These are phyloP conservation scores for Leucoraja ocellata DNA, from an alignment of 2,797 vertebrate genomes.

Conservation along the genomic window DNA sequence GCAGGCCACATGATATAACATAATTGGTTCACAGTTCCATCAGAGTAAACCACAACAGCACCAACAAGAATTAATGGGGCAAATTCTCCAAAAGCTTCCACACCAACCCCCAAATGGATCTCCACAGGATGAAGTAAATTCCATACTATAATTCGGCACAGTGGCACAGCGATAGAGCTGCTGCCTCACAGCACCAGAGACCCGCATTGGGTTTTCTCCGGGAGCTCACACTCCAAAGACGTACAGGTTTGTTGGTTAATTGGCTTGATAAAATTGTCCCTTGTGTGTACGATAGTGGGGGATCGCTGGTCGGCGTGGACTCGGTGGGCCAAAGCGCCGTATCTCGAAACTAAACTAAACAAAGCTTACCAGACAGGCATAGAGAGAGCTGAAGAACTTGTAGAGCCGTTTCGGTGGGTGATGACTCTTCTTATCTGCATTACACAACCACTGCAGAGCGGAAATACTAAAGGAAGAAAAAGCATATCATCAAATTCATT, in stretches of 20 bases:
- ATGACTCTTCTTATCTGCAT: constrained; percentile 83
- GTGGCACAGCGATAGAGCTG: too few species aligned
- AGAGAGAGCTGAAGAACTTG: constrained; percentile 82
- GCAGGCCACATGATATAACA: neutral
- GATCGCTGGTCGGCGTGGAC: too few species aligned
- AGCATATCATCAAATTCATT: neutral
- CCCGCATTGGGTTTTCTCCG: too few species aligned
- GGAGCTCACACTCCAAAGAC: too few species aligned
- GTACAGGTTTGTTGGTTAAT: too few species aligned
- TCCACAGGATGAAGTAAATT: neutral
- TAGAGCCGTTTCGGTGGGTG: constrained; percentile 79
- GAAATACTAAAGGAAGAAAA: constrained; percentile 69
- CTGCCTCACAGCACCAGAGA: too few species aligned
- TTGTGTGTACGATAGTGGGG: too few species aligned
- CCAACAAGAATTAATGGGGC: neutral
- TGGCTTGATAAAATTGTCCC: too few species aligned
- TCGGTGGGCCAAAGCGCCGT: too few species aligned
- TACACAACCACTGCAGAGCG: constrained; percentile 93
- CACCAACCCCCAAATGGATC: neutral
- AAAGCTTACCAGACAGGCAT: constrained; percentile 73
- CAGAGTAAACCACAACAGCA: neutral
- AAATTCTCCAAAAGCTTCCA: neutral
- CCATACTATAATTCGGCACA: too few species aligned
- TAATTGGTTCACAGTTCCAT: neutral
- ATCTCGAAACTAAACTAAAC: too few species aligned